Evolutionary conservation across 1,140 invertebrate species (phyloP).

Genomic region (Drosophila arawakana): DNA sequence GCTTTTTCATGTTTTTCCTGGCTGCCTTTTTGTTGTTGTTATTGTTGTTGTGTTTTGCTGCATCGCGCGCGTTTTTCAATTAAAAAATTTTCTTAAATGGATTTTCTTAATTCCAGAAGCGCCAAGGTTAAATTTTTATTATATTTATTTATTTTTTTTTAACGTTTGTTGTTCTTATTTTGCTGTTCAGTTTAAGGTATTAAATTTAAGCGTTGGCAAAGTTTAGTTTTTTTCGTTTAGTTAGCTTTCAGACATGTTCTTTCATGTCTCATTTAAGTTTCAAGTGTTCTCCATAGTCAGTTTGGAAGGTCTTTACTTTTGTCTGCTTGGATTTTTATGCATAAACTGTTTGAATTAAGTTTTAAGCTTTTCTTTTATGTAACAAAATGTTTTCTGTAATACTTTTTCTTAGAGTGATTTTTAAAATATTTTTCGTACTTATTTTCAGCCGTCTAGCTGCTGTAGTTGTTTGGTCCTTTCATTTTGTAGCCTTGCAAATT

Average conservation of each 20-base stretch:
- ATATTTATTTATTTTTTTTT: conserved; percentile 1
- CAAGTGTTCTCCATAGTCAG: no score
- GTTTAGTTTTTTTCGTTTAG: conserved; percentile 19
- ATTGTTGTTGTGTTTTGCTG: background rate
- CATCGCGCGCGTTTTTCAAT: conserved; percentile 35
- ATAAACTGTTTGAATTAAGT: no score
- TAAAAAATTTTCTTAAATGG: conserved; percentile 43
- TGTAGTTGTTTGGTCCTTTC: background rate
- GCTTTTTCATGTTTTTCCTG: conserved; percentile 3
- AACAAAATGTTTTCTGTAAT: no score
- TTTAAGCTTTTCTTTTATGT: no score
- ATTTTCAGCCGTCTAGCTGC: no score
- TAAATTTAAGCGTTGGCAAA: conserved; percentile 18
- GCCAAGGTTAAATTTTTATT: conserved; percentile 6
- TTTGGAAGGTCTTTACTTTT: no score
- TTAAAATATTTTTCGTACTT: background rate
- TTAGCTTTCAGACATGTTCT: background rate
- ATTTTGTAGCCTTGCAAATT: background rate
- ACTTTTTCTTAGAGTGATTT: no score
- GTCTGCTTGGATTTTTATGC: no score
- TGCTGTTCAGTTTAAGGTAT: conserved; percentile 18
- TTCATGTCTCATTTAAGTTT: background rate
- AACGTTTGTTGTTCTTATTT: conserved; percentile 3
- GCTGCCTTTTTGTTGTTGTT: conserved; percentile 14
- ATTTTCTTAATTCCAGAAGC: conserved; percentile 45